Evolutionary conservation across 2,113 vertebrate species (phyloP).

Genomic region (Engraulis encrasicolus): DNA sequence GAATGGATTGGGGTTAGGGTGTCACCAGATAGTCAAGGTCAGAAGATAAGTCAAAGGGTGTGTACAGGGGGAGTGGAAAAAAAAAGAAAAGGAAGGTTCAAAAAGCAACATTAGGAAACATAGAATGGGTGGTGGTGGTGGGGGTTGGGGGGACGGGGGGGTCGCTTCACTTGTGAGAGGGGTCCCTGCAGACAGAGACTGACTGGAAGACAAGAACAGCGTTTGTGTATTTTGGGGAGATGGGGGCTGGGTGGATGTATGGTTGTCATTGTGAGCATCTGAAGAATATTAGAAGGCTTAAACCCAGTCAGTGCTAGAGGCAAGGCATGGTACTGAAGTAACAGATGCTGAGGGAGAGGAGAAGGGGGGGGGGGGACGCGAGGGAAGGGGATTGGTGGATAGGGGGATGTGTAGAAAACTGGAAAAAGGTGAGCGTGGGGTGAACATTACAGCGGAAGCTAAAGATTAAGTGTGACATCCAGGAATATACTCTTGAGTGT

Average conservation of each 20-base stretch:
- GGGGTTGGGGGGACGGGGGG: not conserved
- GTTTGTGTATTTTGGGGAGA: not conserved
- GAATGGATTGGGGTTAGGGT: constrained; percentile 23
- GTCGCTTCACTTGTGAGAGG: not conserved
- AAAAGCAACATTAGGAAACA: not conserved
- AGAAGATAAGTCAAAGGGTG: constrained; percentile 29
- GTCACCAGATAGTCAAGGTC: constrained; percentile 39
- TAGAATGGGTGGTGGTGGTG: too few relatives aligned
- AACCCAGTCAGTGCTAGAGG: constrained; percentile 35
- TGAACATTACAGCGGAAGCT: not conserved
- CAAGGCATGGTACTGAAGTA: constrained; percentile 25
- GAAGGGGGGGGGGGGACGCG: not conserved
- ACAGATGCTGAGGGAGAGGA: not conserved
- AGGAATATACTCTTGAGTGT: constrained; percentile 2
- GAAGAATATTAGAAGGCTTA: constrained; percentile 47
- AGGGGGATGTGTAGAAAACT: not conserved
- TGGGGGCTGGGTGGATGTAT: not conserved
- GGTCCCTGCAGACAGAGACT: not conserved
- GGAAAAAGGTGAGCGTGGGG: not conserved
- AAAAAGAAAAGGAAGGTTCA: constrained; percentile 31
- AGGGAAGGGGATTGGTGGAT: too few relatives aligned
- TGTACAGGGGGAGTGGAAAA: constrained; percentile 20
- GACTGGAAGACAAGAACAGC: not conserved
- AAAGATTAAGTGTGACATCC: constrained; percentile 17
- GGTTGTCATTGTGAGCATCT: constrained; percentile 40